These are phyloP conservation scores for Allacma fusca DNA, from an alignment of 2,888 invertebrate genomes.

Conservation along the genomic window DNA sequence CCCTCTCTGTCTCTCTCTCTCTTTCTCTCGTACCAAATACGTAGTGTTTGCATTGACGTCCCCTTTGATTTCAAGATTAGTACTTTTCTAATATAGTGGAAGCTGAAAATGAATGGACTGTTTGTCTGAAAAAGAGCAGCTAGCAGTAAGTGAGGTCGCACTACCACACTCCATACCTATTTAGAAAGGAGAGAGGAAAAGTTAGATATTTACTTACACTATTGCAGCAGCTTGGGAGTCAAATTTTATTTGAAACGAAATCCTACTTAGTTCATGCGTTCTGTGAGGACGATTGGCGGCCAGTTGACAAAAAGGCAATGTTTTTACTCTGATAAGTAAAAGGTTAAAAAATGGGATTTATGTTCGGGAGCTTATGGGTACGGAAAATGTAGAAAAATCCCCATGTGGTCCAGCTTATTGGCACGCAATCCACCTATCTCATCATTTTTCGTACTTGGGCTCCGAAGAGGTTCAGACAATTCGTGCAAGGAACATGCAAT, in stretches of 20 bases:
- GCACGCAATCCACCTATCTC: constrained; percentile 60
- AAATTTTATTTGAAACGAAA: no score
- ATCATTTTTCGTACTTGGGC: constrained; percentile 46
- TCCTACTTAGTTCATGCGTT: no score
- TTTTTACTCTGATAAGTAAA: no score
- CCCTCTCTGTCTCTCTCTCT: neutral
- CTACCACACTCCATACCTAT: no score
- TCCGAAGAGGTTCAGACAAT: constrained; percentile 10
- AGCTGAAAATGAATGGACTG: no score
- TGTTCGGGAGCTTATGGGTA: neutral
- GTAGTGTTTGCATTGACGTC: constrained; percentile 38
- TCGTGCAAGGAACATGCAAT: constrained; percentile 31
- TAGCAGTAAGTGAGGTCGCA: no score
- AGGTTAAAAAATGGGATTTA: neutral
- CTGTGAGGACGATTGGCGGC: no score
- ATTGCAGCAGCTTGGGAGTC: no score
- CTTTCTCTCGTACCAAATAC: neutral
- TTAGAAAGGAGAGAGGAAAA: no score
- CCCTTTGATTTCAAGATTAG: constrained; percentile 42
- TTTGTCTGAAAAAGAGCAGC: no score
- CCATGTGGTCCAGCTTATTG: constrained; percentile 48
- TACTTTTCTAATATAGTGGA: constrained; percentile 13
- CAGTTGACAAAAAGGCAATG: no score
- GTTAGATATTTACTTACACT: no score
- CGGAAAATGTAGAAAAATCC: constrained; percentile 28